Base-by-base conservation (phyloP, 2,797 vertebrate genomes). In the Geotrypetes seraphini region DNA sequence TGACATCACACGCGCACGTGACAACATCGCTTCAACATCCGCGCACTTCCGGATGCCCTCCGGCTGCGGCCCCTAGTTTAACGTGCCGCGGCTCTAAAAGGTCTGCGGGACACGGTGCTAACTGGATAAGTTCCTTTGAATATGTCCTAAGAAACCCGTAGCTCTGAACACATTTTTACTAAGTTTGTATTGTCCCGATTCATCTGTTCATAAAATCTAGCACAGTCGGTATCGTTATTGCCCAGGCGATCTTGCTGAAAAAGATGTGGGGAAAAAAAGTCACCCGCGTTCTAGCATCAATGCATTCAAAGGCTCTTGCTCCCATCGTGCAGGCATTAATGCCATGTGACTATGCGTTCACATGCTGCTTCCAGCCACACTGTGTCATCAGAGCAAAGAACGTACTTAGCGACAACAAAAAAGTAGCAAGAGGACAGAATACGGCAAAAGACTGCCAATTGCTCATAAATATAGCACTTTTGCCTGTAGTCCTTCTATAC, bases 181-280 rank as follows among this genome's bases (percentile, higher is more conserved):
- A 81, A 79, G 83, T 84, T 78, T 81, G 71, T 79, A 84, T 81
- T 81, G 80, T 75, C 80, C 75, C 70, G 75, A 75, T 79, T 81
- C 77, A 77, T 79, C 77, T 70, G 63, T 76, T 84, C 73, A 79
- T 76, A 75, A 63, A n/a, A 74, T 84, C 77, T 65, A 57, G 72
- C 71, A 67, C 75, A 83, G 84, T 85, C 75, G 83, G 78, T 79
- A 83, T 84, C 79, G 79, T 81, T 83, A 79, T 84, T 81, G 84
- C 68, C 61, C 71, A 58, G 66, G 70, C 69, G 63, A 74, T 72
- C 74, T 74, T 74, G 75, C 67, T 70, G 51, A 47, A 65, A 66
- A 79, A 75, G n/a, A n/a, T n/a, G n/a, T n/a, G n/a, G n/a, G n/a
- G 27, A 80, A 81, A 81, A 78, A 79, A 83, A 81, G 79, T 84